Evolutionary conservation across 1,140 invertebrate species (phyloP), one percentile per base, ranked within the genome.

Genomic region (Drosophila carrolli): DNA sequence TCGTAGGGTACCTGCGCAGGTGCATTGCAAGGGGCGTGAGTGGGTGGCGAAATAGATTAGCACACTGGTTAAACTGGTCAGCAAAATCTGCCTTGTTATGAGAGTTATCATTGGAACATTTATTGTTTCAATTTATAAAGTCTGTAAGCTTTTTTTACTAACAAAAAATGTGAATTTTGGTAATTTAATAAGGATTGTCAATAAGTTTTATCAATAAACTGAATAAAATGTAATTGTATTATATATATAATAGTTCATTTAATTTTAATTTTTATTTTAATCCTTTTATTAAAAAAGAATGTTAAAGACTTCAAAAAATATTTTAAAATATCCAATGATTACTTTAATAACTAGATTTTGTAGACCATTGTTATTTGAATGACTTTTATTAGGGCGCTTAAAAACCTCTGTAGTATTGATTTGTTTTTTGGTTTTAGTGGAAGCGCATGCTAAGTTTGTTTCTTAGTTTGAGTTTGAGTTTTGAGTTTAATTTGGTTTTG

Each of bases 1-100:
- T 91, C 91, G 57, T 91, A 92, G 59, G 91, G 91, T 78, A 89
- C 85, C 91, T 92, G 54, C 10, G 29, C 46, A 51, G 43, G 81
- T 81, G 71, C 65, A 79, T 75, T 78, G 65, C 43, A 75, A 59
- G 67, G 37, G 43, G 47, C 44, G 37, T 63, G 51, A 78, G 57
- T 79, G 76, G 61, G 54, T 37, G 76, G 80, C 54, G 84, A 84
- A 58, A 77, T 65, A 70, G 51, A 88, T 88, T 89, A 89, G 85
- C 61, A 86, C 71, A 79, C 27, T 32, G 63, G 65, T 54, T 29
- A 23, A 51, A 43, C n/a, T 23, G 46, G 16, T 74, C 32, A 51
- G 40, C 14, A 48, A 46, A 56, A 38, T 14, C 11, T 4, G 0
- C 3, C 27, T 9, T 7, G 29, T 29, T 8, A 4, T 38, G 3